Conservation (phyloP, 2,797 vertebrate species). For the Epinephelus awoara region DNA sequence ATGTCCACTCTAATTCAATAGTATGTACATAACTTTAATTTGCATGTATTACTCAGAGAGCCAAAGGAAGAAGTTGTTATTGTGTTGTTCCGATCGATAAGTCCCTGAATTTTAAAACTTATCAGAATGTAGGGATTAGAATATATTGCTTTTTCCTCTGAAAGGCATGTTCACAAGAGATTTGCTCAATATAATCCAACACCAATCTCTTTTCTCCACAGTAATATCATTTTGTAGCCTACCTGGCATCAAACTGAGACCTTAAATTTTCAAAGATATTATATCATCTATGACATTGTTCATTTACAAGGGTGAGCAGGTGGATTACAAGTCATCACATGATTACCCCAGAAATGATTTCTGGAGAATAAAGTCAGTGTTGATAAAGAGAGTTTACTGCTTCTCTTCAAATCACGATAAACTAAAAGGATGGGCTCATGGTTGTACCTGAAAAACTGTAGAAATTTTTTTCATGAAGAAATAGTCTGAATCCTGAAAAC, state of each 20-base stretch:
- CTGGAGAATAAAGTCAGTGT: background rate
- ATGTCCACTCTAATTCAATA: constrained; percentile 20
- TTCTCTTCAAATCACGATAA: background rate
- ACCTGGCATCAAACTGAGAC: background rate
- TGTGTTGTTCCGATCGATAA: constrained; percentile 49
- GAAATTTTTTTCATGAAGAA: background rate
- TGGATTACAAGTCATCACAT: constrained; percentile 11
- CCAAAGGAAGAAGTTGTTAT: constrained; percentile 33
- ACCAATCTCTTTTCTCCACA: constrained; percentile 2
- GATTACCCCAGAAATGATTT: background rate
- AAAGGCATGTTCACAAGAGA: background rate
- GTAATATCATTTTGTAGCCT: background rate
- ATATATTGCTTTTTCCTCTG: constrained; percentile 13
- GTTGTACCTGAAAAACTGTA: background rate
- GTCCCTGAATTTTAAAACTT: constrained; percentile 38
- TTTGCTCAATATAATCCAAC: constrained; percentile 1
- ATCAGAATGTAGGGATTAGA: constrained; percentile 23
- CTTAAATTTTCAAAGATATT: background rate
- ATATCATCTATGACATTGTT: constrained; percentile 5
- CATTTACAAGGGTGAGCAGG: background rate
- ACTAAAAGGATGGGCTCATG: background rate
- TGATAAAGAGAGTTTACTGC: background rate
- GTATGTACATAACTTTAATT: constrained; percentile 28
- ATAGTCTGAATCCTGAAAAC: background rate
- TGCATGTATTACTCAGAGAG: constrained; percentile 32